Conservation (phyloP, 2,113 vertebrate species). For the Reinhardtius hippoglossoides region DNA sequence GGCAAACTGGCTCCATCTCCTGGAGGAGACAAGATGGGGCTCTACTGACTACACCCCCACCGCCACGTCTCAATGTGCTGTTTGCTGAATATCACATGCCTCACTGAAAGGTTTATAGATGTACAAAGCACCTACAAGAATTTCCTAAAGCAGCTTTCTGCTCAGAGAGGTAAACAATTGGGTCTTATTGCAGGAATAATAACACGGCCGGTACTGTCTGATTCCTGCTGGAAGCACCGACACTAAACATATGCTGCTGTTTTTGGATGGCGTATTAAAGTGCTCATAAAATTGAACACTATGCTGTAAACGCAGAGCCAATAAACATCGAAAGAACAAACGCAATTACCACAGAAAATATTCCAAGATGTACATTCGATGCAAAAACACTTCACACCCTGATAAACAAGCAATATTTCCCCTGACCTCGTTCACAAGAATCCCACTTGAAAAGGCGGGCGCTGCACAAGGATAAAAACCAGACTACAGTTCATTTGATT, state of each 20-base stretch:
- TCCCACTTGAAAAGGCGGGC: conserved; percentile 4
- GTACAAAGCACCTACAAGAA: background rate
- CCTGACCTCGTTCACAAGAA: conserved; percentile 13
- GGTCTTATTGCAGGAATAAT: background rate
- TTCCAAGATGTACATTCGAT: background rate
- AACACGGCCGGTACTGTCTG: background rate
- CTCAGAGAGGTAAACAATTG: background rate
- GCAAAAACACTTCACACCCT: background rate
- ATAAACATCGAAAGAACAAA: background rate
- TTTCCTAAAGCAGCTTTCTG: background rate
- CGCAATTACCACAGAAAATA: background rate
- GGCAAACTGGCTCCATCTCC: conserved; percentile 58
- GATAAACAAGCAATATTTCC: background rate
- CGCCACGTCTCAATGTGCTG: background rate
- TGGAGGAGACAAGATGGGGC: conserved; percentile 48
- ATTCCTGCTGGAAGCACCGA: background rate
- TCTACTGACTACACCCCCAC: conserved; percentile 8
- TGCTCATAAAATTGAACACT: background rate
- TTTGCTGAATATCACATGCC: background rate
- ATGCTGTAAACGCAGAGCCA: background rate
- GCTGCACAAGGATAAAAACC: conserved; percentile 24
- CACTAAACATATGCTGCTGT: background rate
- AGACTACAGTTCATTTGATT: conserved; percentile 24
- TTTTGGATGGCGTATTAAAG: background rate
- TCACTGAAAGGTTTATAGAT: background rate